Base-by-base conservation (phyloP, 2,113 vertebrate species). In the Leptobrachium leishanense region DNA sequence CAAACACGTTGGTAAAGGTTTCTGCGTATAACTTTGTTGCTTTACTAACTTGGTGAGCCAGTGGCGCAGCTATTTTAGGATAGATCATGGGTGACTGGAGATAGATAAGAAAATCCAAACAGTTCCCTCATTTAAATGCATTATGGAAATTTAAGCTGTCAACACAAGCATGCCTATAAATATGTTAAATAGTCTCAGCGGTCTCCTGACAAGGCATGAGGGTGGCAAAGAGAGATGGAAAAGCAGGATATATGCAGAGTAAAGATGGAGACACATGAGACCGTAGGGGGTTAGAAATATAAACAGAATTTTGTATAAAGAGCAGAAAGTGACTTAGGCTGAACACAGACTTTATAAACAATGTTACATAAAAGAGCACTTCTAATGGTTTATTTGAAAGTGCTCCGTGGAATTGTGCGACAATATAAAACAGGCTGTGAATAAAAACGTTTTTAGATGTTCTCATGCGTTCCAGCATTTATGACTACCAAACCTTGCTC, bases 71-170 rank as follows among this genome's bases (percentile, higher is more conserved):
- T 74, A 68, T 81, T 74, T 74, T 81, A 68, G 67, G 72, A 68
- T 20, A 74, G 72, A 74, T 81, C 65, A 74, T 74, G 72, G 78
- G 78, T 81, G 78, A 81, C 72, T 81, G 72, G 64, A 81, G 72
- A n/a, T 74, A 74, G 71, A 81, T 81, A 62, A 74, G 62, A 62
- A 74, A 68, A 59, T 66, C 70, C 68, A 78, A 78, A 77, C 67
- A 79, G 77, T 74, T 62, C 54, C 42, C 78, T 81, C 78, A 81
- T 81, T 81, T 74, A 81, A 81, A 81, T 81, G 64, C 63, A 81
- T 81, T 81, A 81, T 81, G 78, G 78, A 81, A 81, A 81, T 81
- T 64, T 81, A 72, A 81, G 78, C 72, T 81, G 78, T 81, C 78
- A 81, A 74, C 78, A 81, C 72, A 74, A 41, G 54, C 64, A 74